phyloP scores from a whole-genome alignment of 2,113 vertebrate species.

The Hyperoodon ampullatus region DNA sequence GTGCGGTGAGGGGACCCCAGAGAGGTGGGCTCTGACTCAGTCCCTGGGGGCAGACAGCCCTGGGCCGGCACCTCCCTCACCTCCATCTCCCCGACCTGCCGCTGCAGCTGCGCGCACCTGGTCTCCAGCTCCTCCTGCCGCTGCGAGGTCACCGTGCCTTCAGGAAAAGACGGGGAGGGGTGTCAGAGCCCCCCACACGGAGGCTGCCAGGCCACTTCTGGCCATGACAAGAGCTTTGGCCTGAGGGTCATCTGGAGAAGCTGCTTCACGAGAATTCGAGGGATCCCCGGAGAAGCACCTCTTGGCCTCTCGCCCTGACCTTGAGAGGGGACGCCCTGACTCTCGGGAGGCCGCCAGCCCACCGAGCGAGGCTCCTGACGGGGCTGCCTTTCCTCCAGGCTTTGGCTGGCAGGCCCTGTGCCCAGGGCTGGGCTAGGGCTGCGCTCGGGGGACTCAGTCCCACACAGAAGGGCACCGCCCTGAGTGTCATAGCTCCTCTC shows the following conservation, averaged over 20 bases:
- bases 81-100: slow-evolving; percentile 94
- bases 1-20: rapidly evolving
- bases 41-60: background rate
- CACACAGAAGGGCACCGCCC: background rate
- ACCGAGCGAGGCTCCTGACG: background rate
- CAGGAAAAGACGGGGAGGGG: background rate
- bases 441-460: background rate
- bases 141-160: slow-evolving; percentile 50
- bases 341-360: background rate
- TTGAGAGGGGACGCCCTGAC: background rate
- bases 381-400: background rate
- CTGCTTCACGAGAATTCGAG: rapidly evolving
- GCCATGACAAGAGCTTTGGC: background rate
- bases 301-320: background rate
- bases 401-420: background rate
- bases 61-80: slow-evolving; percentile 80
- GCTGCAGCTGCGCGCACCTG: slow-evolving; percentile 87
- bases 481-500: background rate
- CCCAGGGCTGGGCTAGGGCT: background rate
- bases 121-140: slow-evolving; percentile 81
- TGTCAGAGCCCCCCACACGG: background rate
- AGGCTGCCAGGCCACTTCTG: background rate
- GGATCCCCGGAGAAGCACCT: background rate
- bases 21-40: background rate
- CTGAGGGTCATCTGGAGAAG: background rate